Percentiles rank a stretch among this genome's conserved stretches.
Evolutionary conservation across 2,888 invertebrate species (phyloP).

Genomic region (Mellilla xanthometata): DNA sequence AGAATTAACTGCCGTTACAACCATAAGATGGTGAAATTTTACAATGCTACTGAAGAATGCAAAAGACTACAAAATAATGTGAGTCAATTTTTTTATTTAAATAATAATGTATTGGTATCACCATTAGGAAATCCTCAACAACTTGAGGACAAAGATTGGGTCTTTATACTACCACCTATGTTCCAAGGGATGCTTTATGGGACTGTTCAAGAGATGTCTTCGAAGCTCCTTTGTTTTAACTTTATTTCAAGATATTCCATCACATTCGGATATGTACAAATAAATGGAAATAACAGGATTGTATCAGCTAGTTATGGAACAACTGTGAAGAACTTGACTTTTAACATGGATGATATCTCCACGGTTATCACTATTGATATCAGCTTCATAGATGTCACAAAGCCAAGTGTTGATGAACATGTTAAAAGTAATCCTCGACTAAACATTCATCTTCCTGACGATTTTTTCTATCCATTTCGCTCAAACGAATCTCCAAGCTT

Average conservation of each 20-base stretch:
- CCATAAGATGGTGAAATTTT: slow-evolving; percentile 29
- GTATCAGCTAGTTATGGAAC: slow-evolving; percentile 43
- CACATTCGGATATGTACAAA: slow-evolving; percentile 51
- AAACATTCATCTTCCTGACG: slow-evolving; percentile 85
- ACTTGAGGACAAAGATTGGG: slow-evolving; percentile 56
- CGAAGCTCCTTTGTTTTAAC: slow-evolving; percentile 58
- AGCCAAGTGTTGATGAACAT: slow-evolving; percentile 50
- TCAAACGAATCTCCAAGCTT: slow-evolving; percentile 38
- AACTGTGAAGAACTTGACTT: slow-evolving; percentile 46
- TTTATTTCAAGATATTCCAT: slow-evolving; percentile 53
- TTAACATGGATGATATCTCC: slow-evolving; percentile 49
- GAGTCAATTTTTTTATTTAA: slow-evolving; percentile 39
- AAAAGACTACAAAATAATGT: slow-evolving; percentile 53
- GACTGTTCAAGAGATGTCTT: slow-evolving; percentile 40
- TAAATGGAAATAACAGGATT: slow-evolving; percentile 55
- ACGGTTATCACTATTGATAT: slow-evolving; percentile 59
- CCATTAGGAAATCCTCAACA: slow-evolving; percentile 62
- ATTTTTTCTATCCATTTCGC: slow-evolving; percentile 89
- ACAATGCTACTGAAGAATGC: slow-evolving; percentile 51
- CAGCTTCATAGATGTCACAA: slow-evolving; percentile 62
- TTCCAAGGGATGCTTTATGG: slow-evolving; percentile 46
- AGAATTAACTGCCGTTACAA: slow-evolving; percentile 66
- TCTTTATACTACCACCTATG: slow-evolving; percentile 37
- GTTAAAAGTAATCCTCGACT: slow-evolving; percentile 84
- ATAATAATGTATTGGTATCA: slow-evolving; percentile 46